phyloP scores from a whole-genome alignment of 2,888 invertebrate genomes.

The Tipula lateralis region DNA sequence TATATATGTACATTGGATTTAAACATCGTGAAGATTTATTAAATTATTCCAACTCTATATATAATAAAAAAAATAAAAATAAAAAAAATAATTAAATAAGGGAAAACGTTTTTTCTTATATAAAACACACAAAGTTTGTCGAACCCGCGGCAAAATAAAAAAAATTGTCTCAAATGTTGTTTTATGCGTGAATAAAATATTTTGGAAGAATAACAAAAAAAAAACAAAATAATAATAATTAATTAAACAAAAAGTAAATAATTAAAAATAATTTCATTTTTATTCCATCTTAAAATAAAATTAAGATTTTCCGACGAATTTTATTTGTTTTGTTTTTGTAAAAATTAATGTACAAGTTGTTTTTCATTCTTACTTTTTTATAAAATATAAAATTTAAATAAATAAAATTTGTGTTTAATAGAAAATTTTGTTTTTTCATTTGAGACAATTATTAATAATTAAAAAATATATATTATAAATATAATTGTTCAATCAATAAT shows the following conservation, averaged over 20 bases:
- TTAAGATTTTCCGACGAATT: not conserved
- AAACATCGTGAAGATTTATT: not conserved
- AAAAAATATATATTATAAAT: not conserved
- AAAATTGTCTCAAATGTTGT: not conserved
- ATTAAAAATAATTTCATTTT: no score
- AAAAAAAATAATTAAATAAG: not conserved
- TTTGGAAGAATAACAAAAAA: not conserved
- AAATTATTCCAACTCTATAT: constrained; percentile 1
- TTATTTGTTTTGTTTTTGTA: not conserved
- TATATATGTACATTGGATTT: not conserved
- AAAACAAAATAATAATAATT: not conserved
- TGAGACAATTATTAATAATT: constrained; percentile 11
- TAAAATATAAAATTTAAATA: constrained; percentile 13
- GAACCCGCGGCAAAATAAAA: not conserved
- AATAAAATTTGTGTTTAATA: not conserved
- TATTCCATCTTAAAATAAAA: not conserved
- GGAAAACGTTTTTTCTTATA: not conserved
- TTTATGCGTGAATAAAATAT: not conserved
- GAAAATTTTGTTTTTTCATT: not conserved
- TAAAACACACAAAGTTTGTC: not conserved
- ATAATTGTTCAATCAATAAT: not conserved
- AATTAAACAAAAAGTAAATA: not conserved
- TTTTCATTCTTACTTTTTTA: not conserved
- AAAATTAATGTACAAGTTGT: not conserved
- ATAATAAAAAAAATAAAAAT: not conserved